Base-by-base conservation (phyloP, 2,113 vertebrate species). In the Scophthalmus maximus region DNA sequence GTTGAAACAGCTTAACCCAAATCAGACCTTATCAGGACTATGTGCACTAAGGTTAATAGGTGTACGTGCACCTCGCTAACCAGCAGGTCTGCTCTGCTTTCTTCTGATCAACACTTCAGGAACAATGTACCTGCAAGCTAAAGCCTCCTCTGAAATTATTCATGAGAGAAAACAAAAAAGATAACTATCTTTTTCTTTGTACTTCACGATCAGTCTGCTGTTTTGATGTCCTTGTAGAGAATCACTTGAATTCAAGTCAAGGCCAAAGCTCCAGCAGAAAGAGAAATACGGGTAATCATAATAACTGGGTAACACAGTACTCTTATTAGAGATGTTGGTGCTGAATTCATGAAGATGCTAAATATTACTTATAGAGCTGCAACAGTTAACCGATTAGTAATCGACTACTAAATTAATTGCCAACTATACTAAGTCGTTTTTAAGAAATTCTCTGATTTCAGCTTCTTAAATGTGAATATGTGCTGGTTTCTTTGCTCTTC, bases 91-190 rank as follows among this genome's bases (percentile, higher is more conserved):
- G 22, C 32, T 29, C 23, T 44, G 44, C 22, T 49, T 61, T 26
- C 26, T 58, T 12, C 12, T n/a, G 34, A 70, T 73, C 46, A 64
- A 30, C 62, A 72, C 27, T 69, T 29, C 62, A 60, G 55, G 71
- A 69, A 34, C 10, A 22, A 32, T 32, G 73, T 11, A 0, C 60
- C 53, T 36, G n/a, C n/a, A n/a, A n/a, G 9, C 5, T 29, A 51
- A 49, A 70, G 53, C 56, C 46, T 36, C 1, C 14, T 69, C 53
- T 52, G 53, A 75, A 67, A 82, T 83, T 66, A 82, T 87, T 69
- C 14, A 81, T 66, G 58, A 70, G 49, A 56, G 5, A 32, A 20
- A 25, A 65, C 23, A 32, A 59, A 9, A 58, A 44, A 60, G 1
- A 79, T 2, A 29, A 44, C 32, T 67, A 29, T 56, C 29, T 50